Conservation (phyloP, 1,140 invertebrate species). For the Drosophila rhopaloa region DNA sequence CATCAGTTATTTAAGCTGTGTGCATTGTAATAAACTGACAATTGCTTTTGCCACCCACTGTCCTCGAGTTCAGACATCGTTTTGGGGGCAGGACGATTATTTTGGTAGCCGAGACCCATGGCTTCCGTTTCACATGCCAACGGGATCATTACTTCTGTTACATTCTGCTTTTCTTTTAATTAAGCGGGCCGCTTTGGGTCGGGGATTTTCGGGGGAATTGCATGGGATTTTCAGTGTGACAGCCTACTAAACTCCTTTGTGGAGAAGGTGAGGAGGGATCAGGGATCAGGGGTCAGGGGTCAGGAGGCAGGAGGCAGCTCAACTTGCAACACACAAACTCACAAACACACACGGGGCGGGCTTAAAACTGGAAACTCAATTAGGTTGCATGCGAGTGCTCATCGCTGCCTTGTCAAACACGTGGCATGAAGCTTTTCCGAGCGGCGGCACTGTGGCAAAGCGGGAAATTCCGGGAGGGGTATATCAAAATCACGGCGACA, state of each 20-base stretch:
- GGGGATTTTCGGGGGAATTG: slow-evolving; percentile 2
- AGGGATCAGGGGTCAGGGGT: background rate
- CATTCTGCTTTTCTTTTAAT: slow-evolving; percentile 38
- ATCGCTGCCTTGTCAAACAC: slow-evolving; percentile 72
- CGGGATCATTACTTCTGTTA: slow-evolving; percentile 45
- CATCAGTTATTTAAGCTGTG: no score
- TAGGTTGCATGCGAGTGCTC: slow-evolving; percentile 73
- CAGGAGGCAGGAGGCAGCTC: background rate
- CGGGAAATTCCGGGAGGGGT: background rate
- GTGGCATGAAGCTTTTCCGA: slow-evolving; percentile 39
- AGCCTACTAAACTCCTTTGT: slow-evolving; percentile 11
- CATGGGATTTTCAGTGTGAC: slow-evolving; percentile 11
- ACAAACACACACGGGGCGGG: slow-evolving; percentile 20
- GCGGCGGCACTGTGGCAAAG: background rate
- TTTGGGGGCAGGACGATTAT: slow-evolving; percentile 30
- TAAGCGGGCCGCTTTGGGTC: slow-evolving; percentile 8
- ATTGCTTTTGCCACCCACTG: slow-evolving; percentile 10
- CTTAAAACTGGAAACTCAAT: slow-evolving; percentile 72
- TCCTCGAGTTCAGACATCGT: slow-evolving; percentile 9
- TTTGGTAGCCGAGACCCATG: slow-evolving; percentile 23
- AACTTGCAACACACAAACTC: slow-evolving; percentile 23
- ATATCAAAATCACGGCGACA: slow-evolving; percentile 77
- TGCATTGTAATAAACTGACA: no score
- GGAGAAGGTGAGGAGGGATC: background rate
- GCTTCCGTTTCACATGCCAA: slow-evolving; percentile 43